A percentile compares a stretch with the other conserved stretches of the same genome.
Evolutionary conservation across 2,113 vertebrate genomes (phyloP).

Genomic region (Paratilapia polleni): DNA sequence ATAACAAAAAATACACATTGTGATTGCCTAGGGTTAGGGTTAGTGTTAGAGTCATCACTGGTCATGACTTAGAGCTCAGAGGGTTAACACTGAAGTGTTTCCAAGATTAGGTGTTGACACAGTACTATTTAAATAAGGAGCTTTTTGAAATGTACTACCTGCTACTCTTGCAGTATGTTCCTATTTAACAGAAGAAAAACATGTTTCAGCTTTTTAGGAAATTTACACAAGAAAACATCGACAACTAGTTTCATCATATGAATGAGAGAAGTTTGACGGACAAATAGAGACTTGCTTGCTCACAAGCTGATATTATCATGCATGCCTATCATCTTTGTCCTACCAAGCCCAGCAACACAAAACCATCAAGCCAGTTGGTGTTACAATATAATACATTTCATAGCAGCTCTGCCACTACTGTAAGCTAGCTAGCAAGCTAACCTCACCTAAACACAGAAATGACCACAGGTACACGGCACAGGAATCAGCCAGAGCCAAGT

Average conservation of each 20-base stretch:
- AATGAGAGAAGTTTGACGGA: neutral
- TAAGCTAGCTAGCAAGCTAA: neutral
- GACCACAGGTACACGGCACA: conserved; percentile 26
- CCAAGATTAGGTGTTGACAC: neutral
- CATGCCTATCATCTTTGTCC: neutral
- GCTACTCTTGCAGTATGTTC: no score
- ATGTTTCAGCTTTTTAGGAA: neutral
- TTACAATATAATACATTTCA: neutral
- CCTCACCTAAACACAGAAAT: conserved; percentile 7
- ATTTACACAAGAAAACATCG: neutral
- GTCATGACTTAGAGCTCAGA: no score
- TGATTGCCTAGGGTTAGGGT: no score
- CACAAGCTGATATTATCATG: neutral
- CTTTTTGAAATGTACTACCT: neutral
- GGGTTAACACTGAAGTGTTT: neutral
- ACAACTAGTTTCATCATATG: neutral
- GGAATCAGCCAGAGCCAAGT: conserved; percentile 8
- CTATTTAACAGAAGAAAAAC: neutral
- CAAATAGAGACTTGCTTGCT: conserved; percentile 21
- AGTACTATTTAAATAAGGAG: neutral
- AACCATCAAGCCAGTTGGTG: neutral
- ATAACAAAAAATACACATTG: no score
- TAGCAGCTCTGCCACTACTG: neutral
- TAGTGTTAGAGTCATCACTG: no score
- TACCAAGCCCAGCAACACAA: neutral